These are phyloP conservation scores for Leptopilina boulardi DNA, from an alignment of 1,140 invertebrate species.

Conservation along the genomic window DNA sequence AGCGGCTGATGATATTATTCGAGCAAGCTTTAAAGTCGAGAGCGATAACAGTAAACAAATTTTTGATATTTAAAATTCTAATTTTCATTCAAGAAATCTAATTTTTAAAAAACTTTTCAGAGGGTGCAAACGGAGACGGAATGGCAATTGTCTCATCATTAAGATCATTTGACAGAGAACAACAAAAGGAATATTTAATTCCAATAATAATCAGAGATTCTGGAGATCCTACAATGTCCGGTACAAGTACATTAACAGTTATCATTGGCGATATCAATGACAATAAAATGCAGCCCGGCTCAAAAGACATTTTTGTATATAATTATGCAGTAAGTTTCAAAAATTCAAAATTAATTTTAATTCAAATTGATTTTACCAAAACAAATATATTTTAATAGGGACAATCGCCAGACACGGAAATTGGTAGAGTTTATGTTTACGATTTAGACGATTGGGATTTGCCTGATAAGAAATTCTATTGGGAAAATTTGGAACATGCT, in stretches of 20 bases:
- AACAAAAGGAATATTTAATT: slow-evolving; percentile 95
- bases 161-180: slow-evolving; percentile 94
- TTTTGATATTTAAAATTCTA: slow-evolving; percentile 16
- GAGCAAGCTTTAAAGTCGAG: slow-evolving; percentile 95
- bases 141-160: slow-evolving; percentile 95
- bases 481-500: slow-evolving; percentile 88
- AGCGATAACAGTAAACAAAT: slow-evolving; percentile 90
- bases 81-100: slow-evolving; percentile 18
- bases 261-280: slow-evolving; percentile 98
- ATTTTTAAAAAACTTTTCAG: slow-evolving; percentile 70
- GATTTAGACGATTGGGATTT: slow-evolving; percentile 98
- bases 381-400: slow-evolving; percentile 78
- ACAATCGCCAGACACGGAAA: slow-evolving; percentile 92
- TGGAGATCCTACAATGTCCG: slow-evolving; percentile 92
- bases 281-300: slow-evolving; percentile 97
- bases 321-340: slow-evolving; percentile 85
- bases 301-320: slow-evolving; percentile 97
- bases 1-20: slow-evolving; percentile 93
- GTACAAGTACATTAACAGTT: slow-evolving; percentile 95
- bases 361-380: not conserved
- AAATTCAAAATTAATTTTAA: not conserved
- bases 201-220: slow-evolving; percentile 96
- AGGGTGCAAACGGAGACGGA: slow-evolving; percentile 95
- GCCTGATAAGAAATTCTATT: slow-evolving; percentile 97
- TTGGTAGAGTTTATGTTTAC: slow-evolving; percentile 96